Evolutionary conservation across 2,888 invertebrate species (phyloP), one percentile per base, ranked within the genome.

Genomic region (Chloromyia formosa): DNA sequence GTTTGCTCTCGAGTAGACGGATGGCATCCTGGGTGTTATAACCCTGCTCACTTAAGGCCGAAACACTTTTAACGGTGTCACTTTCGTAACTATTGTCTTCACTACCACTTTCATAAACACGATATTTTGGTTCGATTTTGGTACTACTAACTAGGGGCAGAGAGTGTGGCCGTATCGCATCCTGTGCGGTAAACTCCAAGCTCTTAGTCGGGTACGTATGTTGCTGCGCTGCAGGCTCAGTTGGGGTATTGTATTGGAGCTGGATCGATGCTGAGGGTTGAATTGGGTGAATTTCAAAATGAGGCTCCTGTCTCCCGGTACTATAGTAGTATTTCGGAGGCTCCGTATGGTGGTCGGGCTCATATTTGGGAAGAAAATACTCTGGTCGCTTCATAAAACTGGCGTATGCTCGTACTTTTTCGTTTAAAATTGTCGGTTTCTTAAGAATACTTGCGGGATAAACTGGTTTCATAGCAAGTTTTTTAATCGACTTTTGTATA

Each of bases 291-390:
- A 40, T 14, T 14, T 71, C 58, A 40, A 40, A 58, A 1, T 42
- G 58, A 20, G 42, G 58, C 5, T 18, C 56, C 10, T 35, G 35
- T 16, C 56, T 56, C 12, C 12, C 18, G 14, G 18, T 7, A 1
- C 3, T 35, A 40, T 40, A 42, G 27, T 56, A n/a, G 20, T 23
- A 71, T 12, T 35, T 56, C 1, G 56, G 27, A 1, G 56, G 56
- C 40, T 71, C 71, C 2, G 71, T 71, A 20, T 71, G 71, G 18
- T 71, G 71, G 40, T 71, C 71, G 35, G 71, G 71, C 23, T 71
- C 71, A 10, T 56, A 16, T 18, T 71, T 71, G 0, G 71, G 71
- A 7, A 71, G 40, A 18, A 71, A 71, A 12, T 71, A 71, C 12
- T 71, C 71, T 1, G 56, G 71, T 16, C 58, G 56, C 35, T 71